These are phyloP conservation scores for Euphysa ruthae DNA, from an alignment of 30 jellyfish, hydroid and myxozoan species.

Conservation along the genomic window DNA sequence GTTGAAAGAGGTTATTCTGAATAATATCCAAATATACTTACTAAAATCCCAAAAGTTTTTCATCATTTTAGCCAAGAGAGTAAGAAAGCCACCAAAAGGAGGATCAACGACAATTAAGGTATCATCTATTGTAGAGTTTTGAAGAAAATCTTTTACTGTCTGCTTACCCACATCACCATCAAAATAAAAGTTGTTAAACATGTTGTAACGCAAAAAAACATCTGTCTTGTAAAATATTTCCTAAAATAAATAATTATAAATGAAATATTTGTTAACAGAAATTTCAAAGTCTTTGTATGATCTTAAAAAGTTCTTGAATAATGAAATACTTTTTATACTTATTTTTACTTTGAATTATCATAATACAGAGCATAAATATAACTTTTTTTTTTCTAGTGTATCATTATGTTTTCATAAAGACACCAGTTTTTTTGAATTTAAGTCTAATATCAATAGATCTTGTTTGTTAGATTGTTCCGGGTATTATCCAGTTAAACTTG, in stretches of 20 bases:
- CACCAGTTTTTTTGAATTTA: no score
- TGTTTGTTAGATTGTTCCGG: no score
- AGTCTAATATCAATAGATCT: no score
- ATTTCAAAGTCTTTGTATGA: no score
- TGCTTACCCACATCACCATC: slow-evolving; percentile 37
- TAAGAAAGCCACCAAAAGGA: slow-evolving; percentile 93
- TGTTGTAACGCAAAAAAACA: slow-evolving; percentile 56
- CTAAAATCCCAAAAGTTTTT: slow-evolving; percentile 12
- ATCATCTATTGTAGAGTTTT: slow-evolving; percentile 15
- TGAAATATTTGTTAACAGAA: no score
- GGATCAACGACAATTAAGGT: slow-evolving; percentile 80
- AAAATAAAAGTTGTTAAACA: slow-evolving; percentile 77
- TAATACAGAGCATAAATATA: no score
- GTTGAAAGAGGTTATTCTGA: neutral
- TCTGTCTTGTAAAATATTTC: slow-evolving; percentile 47
- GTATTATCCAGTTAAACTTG: no score
- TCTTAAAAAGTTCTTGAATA: no score
- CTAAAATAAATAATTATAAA: slow-evolving; percentile 7
- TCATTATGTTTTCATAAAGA: no score
- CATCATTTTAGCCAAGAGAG: slow-evolving; percentile 50
- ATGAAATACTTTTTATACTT: no score
- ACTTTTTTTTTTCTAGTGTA: no score
- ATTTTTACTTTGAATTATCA: no score
- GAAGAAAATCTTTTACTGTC: slow-evolving; percentile 13
- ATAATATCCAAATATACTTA: neutral